These are phyloP conservation scores for Himalopsyche kuldschensis DNA, from an alignment of 2,888 invertebrate genomes.

Conservation along the genomic window DNA sequence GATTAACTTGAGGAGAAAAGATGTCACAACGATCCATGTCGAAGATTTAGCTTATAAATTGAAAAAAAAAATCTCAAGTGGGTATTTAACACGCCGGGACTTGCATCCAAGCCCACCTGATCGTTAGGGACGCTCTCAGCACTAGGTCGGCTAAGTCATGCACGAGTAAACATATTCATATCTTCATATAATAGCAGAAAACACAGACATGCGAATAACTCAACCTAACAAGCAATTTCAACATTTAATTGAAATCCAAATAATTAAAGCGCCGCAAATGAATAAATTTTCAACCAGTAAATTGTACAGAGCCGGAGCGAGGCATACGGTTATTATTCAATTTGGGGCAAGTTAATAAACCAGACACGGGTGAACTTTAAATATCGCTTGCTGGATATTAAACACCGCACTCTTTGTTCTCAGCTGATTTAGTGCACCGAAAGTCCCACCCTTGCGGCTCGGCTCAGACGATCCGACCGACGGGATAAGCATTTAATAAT, in stretches of 20 bases:
- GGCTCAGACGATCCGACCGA: background rate
- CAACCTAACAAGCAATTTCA: background rate
- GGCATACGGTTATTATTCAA: background rate
- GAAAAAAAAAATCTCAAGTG: too few relatives aligned
- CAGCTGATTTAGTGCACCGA: conserved; percentile 25
- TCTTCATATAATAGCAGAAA: background rate
- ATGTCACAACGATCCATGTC: too few relatives aligned
- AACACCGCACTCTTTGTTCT: conserved; percentile 19
- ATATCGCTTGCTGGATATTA: background rate
- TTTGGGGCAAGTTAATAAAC: background rate
- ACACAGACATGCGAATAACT: background rate
- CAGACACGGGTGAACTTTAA: background rate
- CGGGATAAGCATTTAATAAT: conserved; percentile 11
- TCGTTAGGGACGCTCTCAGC: background rate
- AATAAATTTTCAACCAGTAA: background rate
- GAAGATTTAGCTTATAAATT: too few relatives aligned
- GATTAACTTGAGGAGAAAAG: too few relatives aligned
- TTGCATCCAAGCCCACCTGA: too few relatives aligned
- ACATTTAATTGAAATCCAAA: background rate
- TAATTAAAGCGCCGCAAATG: background rate
- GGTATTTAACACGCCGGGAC: too few relatives aligned
- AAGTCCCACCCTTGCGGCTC: background rate
- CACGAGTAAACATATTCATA: background rate
- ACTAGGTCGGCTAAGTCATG: too few relatives aligned
- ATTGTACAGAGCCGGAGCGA: background rate